A percentile compares a stretch with the other conserved stretches of the same genome.
Conservation (phyloP, 2,888 invertebrate genomes). For the Leucophenga montana region DNA sequence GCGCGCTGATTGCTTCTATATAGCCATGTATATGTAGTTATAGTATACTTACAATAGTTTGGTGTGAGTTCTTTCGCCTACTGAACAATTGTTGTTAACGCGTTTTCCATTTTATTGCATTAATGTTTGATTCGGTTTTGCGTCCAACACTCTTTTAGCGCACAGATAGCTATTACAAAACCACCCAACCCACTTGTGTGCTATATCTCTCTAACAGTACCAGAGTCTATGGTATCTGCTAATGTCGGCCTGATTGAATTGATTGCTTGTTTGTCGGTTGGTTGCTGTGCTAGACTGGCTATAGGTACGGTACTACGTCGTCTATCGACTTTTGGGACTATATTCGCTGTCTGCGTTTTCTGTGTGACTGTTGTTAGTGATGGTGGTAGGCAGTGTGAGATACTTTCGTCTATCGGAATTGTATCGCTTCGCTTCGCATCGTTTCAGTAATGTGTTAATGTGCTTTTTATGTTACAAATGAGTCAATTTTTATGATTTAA, state of each 20-base stretch:
- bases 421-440: constrained; percentile 47
- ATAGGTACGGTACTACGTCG: not conserved
- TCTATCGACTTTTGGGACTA: not conserved
- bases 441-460: constrained; percentile 65
- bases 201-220: not conserved
- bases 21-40: not conserved
- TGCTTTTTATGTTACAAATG: constrained; percentile 71
- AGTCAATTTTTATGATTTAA: constrained; percentile 71
- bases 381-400: too few relatives aligned
- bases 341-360: not conserved
- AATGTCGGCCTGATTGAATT: constrained; percentile 52
- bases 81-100: constrained; percentile 66
- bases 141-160: constrained; percentile 18
- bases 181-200: not conserved
- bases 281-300: not conserved
- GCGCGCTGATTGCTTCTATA: constrained; percentile 40
- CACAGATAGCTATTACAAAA: not conserved
- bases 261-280: constrained; percentile 47
- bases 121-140: constrained; percentile 66
- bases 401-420: constrained; percentile 24
- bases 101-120: constrained; percentile 69
- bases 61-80: constrained; percentile 39
- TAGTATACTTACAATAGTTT: constrained; percentile 38
- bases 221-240: not conserved
- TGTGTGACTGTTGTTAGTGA: not conserved